Conservation (phyloP, 2,888 invertebrate genomes). For the Ganaspis brasiliensis region DNA sequence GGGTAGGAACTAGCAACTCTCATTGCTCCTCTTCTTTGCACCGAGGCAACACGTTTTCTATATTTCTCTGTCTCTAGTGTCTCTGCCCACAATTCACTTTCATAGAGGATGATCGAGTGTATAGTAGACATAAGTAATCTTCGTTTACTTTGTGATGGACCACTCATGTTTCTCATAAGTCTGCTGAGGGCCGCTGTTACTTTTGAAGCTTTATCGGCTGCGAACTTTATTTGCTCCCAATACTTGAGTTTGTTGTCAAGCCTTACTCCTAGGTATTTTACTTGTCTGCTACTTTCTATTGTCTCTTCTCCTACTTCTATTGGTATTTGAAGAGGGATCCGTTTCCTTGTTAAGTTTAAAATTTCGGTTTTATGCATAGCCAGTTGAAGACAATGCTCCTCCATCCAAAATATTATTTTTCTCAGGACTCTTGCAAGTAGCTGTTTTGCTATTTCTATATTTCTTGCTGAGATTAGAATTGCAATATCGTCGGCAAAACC, state of each 20-base stretch:
- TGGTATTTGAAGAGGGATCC: not conserved
- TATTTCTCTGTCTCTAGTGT: conserved; percentile 50
- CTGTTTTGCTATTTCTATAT: not conserved
- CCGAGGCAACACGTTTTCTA: conserved; percentile 52
- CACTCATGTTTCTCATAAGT: not conserved
- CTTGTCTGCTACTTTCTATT: not conserved
- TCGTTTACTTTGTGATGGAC: conserved; percentile 9
- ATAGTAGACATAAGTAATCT: conserved; percentile 46
- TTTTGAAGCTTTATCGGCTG: not conserved
- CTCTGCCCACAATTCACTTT: conserved; percentile 56
- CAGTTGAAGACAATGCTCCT: not conserved
- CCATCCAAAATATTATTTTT: not conserved
- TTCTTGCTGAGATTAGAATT: not conserved
- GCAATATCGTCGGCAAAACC: not conserved
- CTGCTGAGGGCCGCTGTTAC: not conserved
- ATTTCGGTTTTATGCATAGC: not conserved
- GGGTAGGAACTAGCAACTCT: conserved; percentile 58
- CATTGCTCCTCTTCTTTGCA: conserved; percentile 60
- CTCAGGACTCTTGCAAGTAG: not conserved
- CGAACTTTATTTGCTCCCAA: not conserved
- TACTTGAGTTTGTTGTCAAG: not conserved
- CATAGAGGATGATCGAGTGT: conserved; percentile 62
- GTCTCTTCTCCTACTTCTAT: not conserved
- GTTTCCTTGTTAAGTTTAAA: not conserved
- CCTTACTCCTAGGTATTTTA: not conserved